These are phyloP conservation scores for Pseudococcus viburni DNA, from an alignment of 2,888 invertebrate species.

Conservation along the genomic window DNA sequence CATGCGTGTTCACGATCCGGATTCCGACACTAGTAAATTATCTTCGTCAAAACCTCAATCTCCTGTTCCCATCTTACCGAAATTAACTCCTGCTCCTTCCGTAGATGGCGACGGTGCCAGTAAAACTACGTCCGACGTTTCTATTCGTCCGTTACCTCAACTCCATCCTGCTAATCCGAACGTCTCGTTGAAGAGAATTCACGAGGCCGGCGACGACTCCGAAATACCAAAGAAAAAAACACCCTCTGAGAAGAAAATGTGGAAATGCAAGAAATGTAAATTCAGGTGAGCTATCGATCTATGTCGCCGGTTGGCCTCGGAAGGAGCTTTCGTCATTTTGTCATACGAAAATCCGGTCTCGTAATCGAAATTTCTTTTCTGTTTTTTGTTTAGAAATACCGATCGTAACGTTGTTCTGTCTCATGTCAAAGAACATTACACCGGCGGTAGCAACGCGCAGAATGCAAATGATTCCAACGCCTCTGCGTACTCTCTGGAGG, in stretches of 20 bases:
- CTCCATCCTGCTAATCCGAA: constrained; percentile 65
- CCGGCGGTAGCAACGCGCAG: constrained; percentile 64
- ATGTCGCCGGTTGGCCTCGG: too few relatives aligned
- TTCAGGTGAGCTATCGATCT: constrained; percentile 79
- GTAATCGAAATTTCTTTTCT: neutral
- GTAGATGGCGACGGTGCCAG: constrained; percentile 51
- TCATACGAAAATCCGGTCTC: neutral
- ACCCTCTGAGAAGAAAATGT: constrained; percentile 77
- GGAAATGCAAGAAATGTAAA: constrained; percentile 93
- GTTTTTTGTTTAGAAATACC: constrained; percentile 73
- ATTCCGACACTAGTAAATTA: constrained; percentile 67
- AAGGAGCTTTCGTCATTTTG: too few relatives aligned
- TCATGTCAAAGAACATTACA: constrained; percentile 80
- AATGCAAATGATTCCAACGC: constrained; percentile 32
- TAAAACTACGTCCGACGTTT: constrained; percentile 44
- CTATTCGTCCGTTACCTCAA: constrained; percentile 60
- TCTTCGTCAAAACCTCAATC: constrained; percentile 64
- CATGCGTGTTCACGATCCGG: constrained; percentile 73
- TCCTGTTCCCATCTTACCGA: constrained; percentile 51
- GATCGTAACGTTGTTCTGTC: constrained; percentile 78
- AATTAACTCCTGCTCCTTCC: constrained; percentile 65
- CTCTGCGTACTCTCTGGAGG: neutral
- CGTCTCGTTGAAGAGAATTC: constrained; percentile 71
- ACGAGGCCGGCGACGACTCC: constrained; percentile 67
- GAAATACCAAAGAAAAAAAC: constrained; percentile 68